Evolutionary conservation across 2,113 vertebrate genomes (phyloP).

Genomic region (Phrynosoma blainvillii): DNA sequence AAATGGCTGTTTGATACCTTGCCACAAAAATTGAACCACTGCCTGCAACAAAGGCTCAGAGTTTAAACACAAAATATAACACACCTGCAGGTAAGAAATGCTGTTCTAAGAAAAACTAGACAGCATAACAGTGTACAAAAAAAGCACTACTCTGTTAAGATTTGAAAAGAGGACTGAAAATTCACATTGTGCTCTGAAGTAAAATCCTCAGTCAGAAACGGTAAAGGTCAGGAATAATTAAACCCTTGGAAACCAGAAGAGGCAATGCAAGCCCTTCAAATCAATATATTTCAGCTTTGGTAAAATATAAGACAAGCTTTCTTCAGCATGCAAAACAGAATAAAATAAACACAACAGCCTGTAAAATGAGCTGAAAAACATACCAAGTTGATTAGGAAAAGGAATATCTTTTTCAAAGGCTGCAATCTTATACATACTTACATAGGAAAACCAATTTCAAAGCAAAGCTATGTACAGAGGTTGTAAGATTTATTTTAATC

Average conservation of each 20-base stretch:
- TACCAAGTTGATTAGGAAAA: not conserved
- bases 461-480: not conserved
- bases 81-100: not conserved
- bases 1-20: not conserved
- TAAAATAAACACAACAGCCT: not conserved
- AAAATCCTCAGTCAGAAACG: accelerated
- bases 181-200: not conserved
- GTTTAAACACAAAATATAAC: not conserved
- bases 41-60: not conserved
- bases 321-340: not conserved
- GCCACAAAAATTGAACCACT: not conserved
- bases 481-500: not conserved
- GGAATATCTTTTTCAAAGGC: not conserved
- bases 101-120: not conserved
- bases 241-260: not conserved
- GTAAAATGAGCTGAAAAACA: not conserved
- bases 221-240: not conserved
- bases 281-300: not conserved
- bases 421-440: not conserved
- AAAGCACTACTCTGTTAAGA: not conserved
- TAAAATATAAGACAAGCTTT: not conserved
- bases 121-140: not conserved
- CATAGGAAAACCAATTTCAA: not conserved
- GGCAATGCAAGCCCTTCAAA: not conserved
- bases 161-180: accelerated